Base-by-base conservation (phyloP, 2,797 vertebrate genomes). In the Crenichthys baileyi region DNA sequence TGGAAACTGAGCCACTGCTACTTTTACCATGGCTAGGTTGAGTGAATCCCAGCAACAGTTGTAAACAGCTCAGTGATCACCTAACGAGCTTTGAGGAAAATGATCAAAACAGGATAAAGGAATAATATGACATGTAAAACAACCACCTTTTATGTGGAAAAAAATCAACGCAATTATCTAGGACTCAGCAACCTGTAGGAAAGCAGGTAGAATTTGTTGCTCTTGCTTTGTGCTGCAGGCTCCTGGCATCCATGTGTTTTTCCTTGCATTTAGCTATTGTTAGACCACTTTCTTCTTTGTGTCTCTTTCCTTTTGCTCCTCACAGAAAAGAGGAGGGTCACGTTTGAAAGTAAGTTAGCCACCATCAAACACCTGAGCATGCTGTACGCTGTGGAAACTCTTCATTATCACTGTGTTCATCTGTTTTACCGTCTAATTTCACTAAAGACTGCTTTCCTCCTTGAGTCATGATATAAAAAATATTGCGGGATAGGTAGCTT, bases 261-360 rank as follows among this genome's bases (percentile, higher is more conserved):
- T 83, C 77, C 79, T 80, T 77, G 86, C 86, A 89, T 84, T 50
- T 85, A 89, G 89, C 79, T 92, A 83, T 89, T 90, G 88, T 92
- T 90, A 90, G 90, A 94, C 87, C 88, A 89, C 91, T 87, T 76
- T 92, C 87, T 94, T 73, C 87, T 91, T 88, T 93, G 87, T 93
- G 89, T 93, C 88, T 93, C 87, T 91, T 90, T 89, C 84, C 91
- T 89, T 87, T 92, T 85, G 90, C 89, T 91, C 91, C 93, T 95
- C 92, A 88, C 95, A 96, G 96, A 96, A 93, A 96, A 96, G 94
- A 96, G 95, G 92, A 95, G 96, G 91, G 95, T 96, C 92, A 96
- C 95, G 76, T 96, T 96, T 92, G 96, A 96, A 95, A 96, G 95
- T 96, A 96, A 96, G 95, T 96, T 85, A 87, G 91, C 87, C 86